Evolutionary conservation across 1,140 invertebrate species (phyloP), one percentile per base, ranked within the genome.

Genomic region (Papilio dardanus): DNA sequence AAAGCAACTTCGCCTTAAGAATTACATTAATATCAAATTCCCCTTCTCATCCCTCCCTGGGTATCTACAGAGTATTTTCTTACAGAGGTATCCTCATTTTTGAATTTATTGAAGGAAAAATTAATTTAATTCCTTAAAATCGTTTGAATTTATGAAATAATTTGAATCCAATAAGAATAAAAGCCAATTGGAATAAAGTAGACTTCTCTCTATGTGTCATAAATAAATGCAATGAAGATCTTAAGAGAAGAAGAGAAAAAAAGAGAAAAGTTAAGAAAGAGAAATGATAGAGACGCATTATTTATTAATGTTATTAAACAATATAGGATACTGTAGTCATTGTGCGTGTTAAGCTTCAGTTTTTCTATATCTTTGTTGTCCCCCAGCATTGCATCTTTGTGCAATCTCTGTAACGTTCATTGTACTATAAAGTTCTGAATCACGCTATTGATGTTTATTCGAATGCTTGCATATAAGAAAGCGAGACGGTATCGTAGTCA

Each of bases 381-480:
- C 24, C n/a, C 24, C 24, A 10, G 21, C 50, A 10, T 24, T 24
- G 21, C 54, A 28, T 28, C 24, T 62, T 62, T 16, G 21, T 12
- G 24, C 3, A 19, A 40, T 14, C 67, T 69, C 67, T 69, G 19
- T 0, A 30, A 30, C 21, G 3, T 50, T 24, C 24, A 71, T 24
- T 71, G 21, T 40, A 71, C 68, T 71, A 16, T 19, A 30, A n/a
- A 30, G 10, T 46, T 67, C 81, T 85, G 65, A 78, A 85, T 85
- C 87, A 78, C 83, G 87, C 76, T 83, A 85, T 79, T 71, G 67
- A 82, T 79, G 80, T 86, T 85, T 83, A 80, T 78, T 30, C 35
- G 1, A 1, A 24, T 35, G 19, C 79, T 65, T 66, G 71, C 75
- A 86, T 82, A 81, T 77, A 81, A 78, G 28, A 33, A 73, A 79